These are phyloP conservation scores for Paracanthobrama guichenoti DNA, from an alignment of 2,113 vertebrate genomes.

Conservation along the genomic window DNA sequence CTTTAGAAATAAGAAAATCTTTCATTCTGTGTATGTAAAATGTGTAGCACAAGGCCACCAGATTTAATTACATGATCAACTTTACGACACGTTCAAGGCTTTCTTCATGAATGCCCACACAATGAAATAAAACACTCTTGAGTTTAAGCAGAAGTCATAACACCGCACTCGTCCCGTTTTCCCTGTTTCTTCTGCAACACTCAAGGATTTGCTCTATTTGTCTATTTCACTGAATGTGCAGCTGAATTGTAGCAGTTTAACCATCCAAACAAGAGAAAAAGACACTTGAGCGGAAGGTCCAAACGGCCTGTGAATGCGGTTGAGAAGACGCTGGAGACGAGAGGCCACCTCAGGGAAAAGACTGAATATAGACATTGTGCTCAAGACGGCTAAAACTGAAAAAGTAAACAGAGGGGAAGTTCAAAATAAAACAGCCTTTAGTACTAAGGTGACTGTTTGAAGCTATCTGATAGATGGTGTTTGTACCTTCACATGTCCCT, in stretches of 20 bases:
- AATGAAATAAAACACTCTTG: not conserved
- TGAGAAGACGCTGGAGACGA: not conserved
- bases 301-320: not conserved
- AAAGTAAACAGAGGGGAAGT: not conserved
- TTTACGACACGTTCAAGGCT: not conserved
- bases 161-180: not conserved
- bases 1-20: not conserved
- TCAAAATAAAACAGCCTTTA: too few relatives aligned
- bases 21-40: not conserved
- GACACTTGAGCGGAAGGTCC: not conserved
- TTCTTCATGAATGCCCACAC: not conserved
- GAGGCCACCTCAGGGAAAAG: not conserved
- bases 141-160: not conserved
- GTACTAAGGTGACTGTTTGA: too few relatives aligned
- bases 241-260: not conserved
- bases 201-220: conserved; percentile 18
- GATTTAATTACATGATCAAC: not conserved
- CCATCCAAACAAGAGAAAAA: conserved; percentile 10
- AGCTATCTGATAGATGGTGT: not conserved
- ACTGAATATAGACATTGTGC: not conserved
- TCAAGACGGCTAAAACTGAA: not conserved
- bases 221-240: not conserved
- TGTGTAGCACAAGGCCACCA: not conserved
- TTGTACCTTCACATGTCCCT: conserved; percentile 79
- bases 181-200: not conserved